These are phyloP conservation scores for Cercopithecus mona DNA, from an alignment of 2,113 vertebrate species.

Conservation along the genomic window DNA sequence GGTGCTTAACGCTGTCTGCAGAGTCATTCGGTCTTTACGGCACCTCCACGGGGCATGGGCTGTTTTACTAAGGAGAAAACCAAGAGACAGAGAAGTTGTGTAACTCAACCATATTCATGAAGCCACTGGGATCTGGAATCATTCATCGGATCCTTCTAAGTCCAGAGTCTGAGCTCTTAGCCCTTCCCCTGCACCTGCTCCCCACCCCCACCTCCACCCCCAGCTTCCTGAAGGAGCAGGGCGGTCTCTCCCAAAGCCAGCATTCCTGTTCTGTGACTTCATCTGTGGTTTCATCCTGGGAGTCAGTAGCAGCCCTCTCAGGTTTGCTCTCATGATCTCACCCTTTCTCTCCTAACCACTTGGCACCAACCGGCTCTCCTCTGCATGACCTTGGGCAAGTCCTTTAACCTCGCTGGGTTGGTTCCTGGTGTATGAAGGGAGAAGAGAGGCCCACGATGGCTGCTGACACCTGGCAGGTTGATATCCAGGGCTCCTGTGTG, in stretches of 20 bases:
- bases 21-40: background rate
- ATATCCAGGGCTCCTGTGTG: too few relatives aligned
- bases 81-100: background rate
- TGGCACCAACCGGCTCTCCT: background rate
- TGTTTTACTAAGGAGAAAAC: background rate
- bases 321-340: background rate
- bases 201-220: too few relatives aligned
- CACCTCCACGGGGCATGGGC: background rate
- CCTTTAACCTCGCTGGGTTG: background rate
- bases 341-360: background rate
- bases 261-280: background rate
- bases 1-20: fast-evolving
- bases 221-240: background rate
- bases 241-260: background rate
- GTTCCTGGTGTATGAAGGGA: background rate
- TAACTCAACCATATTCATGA: background rate
- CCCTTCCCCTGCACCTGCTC: too few relatives aligned
- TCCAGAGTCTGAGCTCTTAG: background rate
- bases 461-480: too few relatives aligned
- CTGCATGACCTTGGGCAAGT: background rate
- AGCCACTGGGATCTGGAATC: background rate
- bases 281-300: background rate
- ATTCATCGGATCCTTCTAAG: too few relatives aligned
- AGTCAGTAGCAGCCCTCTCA: background rate
- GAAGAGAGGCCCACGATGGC: background rate